Evolutionary conservation across 53 echinoderm and acorn worm genomes (phyloP).

Genomic region (Arbacia lixula): DNA sequence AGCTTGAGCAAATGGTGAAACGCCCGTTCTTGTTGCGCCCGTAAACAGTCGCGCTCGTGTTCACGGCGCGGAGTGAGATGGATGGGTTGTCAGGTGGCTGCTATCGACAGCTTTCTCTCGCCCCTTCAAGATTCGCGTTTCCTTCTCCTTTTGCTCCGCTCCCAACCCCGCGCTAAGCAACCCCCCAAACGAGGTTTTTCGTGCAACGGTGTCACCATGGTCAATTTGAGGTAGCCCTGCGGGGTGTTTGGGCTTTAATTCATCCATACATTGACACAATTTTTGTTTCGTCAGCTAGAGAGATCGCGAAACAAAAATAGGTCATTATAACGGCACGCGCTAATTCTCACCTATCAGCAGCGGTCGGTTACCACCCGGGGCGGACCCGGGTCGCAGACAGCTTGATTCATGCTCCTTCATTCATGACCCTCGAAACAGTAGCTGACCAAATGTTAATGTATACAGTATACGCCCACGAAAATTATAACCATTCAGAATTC

Average conservation of each 20-base stretch:
- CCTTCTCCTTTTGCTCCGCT: neutral
- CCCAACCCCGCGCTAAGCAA: neutral
- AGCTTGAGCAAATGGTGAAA: too few relatives aligned
- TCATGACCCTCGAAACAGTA: constrained; percentile 6
- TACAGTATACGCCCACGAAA: too few relatives aligned
- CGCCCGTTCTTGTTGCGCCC: too few relatives aligned
- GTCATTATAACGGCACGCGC: constrained; percentile 37
- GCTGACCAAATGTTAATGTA: constrained; percentile 29
- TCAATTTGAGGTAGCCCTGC: constrained; percentile 34
- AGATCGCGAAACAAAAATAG: constrained; percentile 37
- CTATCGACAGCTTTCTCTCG: constrained; percentile 21
- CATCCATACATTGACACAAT: constrained; percentile 53
- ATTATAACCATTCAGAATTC: too few relatives aligned
- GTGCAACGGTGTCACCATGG: constrained; percentile 21
- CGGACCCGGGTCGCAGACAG: too few relatives aligned
- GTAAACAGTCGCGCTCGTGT: constrained; percentile 43
- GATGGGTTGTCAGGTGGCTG: neutral
- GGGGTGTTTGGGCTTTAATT: constrained; percentile 46
- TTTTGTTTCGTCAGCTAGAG: constrained; percentile 12
- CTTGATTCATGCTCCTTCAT: neutral
- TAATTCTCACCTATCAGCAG: constrained; percentile 37
- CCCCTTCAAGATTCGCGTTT: neutral
- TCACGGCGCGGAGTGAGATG: constrained; percentile 36
- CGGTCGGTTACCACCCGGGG: constrained; percentile 26
- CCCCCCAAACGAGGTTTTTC: constrained; percentile 32